These are phyloP conservation scores for Dryobates pubescens DNA, from an alignment of 2,797 vertebrate species.

Conservation along the genomic window DNA sequence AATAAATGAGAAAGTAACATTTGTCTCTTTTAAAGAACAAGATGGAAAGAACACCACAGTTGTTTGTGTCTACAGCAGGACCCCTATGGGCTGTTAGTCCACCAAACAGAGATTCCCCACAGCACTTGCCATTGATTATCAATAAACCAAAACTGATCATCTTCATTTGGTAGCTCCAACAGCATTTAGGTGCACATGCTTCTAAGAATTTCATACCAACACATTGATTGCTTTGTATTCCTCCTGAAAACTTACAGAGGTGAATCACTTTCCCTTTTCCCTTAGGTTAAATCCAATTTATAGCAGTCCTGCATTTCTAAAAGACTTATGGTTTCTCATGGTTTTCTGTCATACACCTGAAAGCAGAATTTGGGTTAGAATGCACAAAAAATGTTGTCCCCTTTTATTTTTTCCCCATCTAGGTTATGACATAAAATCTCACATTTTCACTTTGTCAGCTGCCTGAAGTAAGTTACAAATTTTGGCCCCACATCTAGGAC, in stretches of 20 bases:
- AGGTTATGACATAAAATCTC: constrained; percentile 26
- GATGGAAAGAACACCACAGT: not conserved
- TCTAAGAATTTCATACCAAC: not conserved
- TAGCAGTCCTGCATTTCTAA: not conserved
- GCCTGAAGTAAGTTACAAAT: constrained; percentile 35
- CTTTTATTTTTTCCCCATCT: not conserved
- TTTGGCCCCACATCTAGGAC: constrained; percentile 24
- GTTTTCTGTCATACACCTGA: not conserved
- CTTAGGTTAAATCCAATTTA: not conserved
- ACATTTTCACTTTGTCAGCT: constrained; percentile 55
- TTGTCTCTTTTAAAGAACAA: not conserved
- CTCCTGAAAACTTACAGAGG: not conserved
- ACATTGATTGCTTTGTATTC: not conserved
- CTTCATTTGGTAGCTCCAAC: not conserved
- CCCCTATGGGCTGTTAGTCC: not conserved
- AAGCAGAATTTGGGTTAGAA: not conserved
- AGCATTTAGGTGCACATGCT: not conserved
- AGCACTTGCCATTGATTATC: not conserved
- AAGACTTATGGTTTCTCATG: not conserved
- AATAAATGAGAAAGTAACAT: not conserved
- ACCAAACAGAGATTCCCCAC: not conserved
- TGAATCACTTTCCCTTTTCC: not conserved
- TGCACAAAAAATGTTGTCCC: not conserved
- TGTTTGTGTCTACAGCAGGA: not conserved
- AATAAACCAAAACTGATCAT: not conserved